phyloP scores from a whole-genome alignment of 2,113 vertebrate species.

The Laticauda laticaudata region DNA sequence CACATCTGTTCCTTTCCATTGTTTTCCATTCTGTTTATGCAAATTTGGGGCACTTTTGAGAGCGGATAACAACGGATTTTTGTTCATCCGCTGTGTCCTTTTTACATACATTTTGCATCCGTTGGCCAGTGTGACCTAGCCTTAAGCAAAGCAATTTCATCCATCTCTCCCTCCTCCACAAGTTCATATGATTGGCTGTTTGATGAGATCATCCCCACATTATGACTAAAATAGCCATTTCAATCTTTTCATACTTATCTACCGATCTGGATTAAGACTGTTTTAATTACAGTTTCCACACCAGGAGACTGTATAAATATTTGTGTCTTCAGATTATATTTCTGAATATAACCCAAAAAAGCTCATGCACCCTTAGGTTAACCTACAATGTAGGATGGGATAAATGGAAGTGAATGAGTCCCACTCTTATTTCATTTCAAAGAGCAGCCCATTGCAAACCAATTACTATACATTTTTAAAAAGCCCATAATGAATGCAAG shows the following conservation, averaged over 20 bases:
- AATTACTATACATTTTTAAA: constrained; percentile 63
- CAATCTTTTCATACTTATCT: constrained; percentile 28
- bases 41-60: too few species aligned
- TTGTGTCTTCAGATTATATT: constrained; percentile 4
- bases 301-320: constrained; percentile 25
- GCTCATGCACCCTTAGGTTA: neutral
- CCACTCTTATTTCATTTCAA: constrained; percentile 46
- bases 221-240: constrained; percentile 13
- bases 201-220: constrained; percentile 20
- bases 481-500: constrained; percentile 56
- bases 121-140: too few species aligned
- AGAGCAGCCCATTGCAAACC: constrained; percentile 45
- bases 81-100: too few species aligned
- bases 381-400: neutral
- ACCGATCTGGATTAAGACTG: constrained; percentile 21
- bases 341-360: neutral
- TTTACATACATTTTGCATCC: too few species aligned
- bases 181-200: neutral
- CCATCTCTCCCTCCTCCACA: neutral
- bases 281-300: constrained; percentile 25
- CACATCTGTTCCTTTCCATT: too few species aligned
- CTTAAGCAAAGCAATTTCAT: neutral
- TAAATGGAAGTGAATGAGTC: neutral
- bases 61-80: too few species aligned
- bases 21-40: too few species aligned